These are phyloP conservation scores for Pseudocheirus occidentalis DNA, from an alignment of 2,797 vertebrate genomes.

Conservation along the genomic window DNA sequence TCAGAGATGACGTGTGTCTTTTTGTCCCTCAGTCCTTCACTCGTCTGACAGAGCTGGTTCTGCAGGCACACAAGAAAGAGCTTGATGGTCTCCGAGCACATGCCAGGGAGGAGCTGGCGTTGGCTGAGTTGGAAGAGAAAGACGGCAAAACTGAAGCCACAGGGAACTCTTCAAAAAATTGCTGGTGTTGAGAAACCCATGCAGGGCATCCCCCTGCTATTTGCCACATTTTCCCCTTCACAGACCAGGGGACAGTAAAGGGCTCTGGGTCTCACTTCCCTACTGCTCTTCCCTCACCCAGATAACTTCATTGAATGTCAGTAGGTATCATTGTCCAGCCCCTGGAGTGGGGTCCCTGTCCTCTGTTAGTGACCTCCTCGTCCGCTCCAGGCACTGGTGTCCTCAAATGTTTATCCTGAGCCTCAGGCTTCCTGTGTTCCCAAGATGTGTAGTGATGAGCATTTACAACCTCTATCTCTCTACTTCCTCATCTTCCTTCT, in stretches of 20 bases:
- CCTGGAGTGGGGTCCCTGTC: conserved; percentile 32
- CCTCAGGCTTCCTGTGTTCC: conserved; percentile 39
- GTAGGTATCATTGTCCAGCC: conserved; percentile 63
- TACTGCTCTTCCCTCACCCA: conserved; percentile 44
- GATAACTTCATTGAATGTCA: conserved; percentile 51
- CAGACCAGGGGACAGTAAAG: conserved; percentile 64
- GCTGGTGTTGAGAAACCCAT: conserved; percentile 88
- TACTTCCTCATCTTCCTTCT: neutral
- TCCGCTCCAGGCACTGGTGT: neutral
- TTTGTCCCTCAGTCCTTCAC: conserved; percentile 89
- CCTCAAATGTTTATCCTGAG: conserved; percentile 32
- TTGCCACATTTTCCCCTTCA: conserved; percentile 28
- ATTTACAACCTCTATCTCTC: neutral
- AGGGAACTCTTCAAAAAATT: conserved; percentile 85
- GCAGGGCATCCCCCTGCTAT: conserved; percentile 10
- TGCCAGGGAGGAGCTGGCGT: conserved; percentile 84
- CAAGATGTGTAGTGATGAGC: neutral
- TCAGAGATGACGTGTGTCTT: neutral
- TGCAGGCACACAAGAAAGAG: conserved; percentile 92
- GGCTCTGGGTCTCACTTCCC: conserved; percentile 48
- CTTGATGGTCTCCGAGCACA: conserved; percentile 86
- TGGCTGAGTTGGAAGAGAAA: conserved; percentile 87
- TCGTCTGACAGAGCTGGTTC: conserved; percentile 91
- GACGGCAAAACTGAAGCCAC: conserved; percentile 86
- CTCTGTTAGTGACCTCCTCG: conserved; percentile 49